phyloP scores from a whole-genome alignment of 1,140 invertebrate species.

The Drosophila tropicalis region DNA sequence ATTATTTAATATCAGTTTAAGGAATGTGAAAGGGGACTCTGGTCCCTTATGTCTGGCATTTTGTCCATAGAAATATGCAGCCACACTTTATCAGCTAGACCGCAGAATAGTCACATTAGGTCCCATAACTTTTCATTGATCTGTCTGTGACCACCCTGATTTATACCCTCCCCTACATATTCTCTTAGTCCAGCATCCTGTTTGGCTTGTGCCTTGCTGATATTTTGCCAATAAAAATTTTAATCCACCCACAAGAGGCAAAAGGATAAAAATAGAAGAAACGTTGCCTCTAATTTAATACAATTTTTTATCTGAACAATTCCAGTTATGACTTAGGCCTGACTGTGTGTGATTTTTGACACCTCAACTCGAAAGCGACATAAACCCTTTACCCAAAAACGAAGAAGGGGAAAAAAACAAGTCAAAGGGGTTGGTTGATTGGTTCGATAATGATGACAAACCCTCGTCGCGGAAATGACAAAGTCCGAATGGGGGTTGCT shows the following conservation, averaged over 20 bases:
- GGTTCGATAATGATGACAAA: slow-evolving; percentile 20
- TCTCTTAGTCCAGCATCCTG: neutral
- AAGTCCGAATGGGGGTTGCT: slow-evolving; percentile 23
- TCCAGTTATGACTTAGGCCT: slow-evolving; percentile 31
- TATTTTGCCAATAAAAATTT: slow-evolving; percentile 80
- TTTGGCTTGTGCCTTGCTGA: slow-evolving; percentile 47
- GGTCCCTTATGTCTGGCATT: slow-evolving; percentile 21
- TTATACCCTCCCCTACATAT: neutral
- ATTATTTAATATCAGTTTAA: neutral
- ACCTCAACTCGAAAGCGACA: slow-evolving; percentile 44
- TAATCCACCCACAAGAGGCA: slow-evolving; percentile 53
- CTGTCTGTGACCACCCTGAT: neutral
- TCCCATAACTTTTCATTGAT: slow-evolving; percentile 6
- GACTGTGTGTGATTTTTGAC: slow-evolving; percentile 58
- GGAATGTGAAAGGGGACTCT: slow-evolving; percentile 4
- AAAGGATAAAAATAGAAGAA: slow-evolving; percentile 28
- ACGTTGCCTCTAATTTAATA: slow-evolving; percentile 68
- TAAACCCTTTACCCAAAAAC: slow-evolving; percentile 44
- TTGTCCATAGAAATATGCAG: slow-evolving; percentile 26
- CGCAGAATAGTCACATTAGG: slow-evolving; percentile 5
- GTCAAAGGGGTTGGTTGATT: slow-evolving; percentile 2
- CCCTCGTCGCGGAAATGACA: slow-evolving; percentile 59
- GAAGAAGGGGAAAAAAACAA: neutral
- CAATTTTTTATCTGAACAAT: slow-evolving; percentile 65
- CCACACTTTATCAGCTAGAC: slow-evolving; percentile 7